phyloP scores from a whole-genome alignment of 2,888 invertebrate genomes.

The Microchrysa polita region DNA sequence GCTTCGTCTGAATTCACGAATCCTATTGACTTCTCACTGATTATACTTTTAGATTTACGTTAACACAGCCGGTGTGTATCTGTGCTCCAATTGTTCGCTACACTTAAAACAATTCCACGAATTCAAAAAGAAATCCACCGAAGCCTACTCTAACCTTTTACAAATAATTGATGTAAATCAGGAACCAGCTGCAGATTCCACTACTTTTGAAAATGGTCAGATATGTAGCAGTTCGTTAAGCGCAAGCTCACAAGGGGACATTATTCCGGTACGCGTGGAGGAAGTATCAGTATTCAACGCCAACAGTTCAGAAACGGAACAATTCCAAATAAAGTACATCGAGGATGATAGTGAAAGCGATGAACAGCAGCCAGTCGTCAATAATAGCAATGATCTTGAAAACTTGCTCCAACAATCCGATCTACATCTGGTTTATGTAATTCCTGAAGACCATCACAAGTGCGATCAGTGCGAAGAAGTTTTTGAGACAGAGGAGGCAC shows the following conservation, averaged over 20 bases:
- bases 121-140: slow-evolving; percentile 44
- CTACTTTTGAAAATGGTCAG: neutral
- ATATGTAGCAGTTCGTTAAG: too few species aligned
- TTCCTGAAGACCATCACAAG: neutral
- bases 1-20: too few species aligned
- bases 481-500: neutral
- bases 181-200: neutral
- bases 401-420: neutral
- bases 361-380: neutral
- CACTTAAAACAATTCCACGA: slow-evolving; percentile 42
- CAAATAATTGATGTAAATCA: neutral
- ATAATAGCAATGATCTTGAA: neutral
- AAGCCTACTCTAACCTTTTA: slow-evolving; percentile 37
- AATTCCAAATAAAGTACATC: slow-evolving; percentile 45
- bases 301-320: slow-evolving; percentile 36
- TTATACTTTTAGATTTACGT: neutral
- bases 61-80: neutral
- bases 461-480: neutral
- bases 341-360: slow-evolving; percentile 4
- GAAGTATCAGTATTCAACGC: slow-evolving; percentile 43
- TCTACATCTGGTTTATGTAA: too few species aligned
- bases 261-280: slow-evolving; percentile 30
- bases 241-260: neutral
- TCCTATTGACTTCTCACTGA: too few species aligned
- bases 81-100: slow-evolving; percentile 43